Percentiles rank a stretch among this genome's conserved stretches.
Conservation (phyloP, 2,888 invertebrate genomes). For the Isoperla grammatica region DNA sequence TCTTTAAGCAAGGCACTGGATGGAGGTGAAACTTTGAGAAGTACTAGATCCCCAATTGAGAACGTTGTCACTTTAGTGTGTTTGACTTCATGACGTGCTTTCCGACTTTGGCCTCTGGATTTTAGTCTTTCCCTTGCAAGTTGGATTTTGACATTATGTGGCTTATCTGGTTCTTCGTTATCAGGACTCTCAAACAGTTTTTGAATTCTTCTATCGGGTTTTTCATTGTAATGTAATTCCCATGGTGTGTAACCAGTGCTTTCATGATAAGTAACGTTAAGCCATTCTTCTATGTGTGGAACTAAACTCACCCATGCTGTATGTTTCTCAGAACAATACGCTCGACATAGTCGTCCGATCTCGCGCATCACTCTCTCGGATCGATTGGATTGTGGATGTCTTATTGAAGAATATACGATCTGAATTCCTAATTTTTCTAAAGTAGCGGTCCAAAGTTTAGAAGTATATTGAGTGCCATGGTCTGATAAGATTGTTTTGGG, state of each 20-base stretch:
- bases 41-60: too few relatives aligned
- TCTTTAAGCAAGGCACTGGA: too few relatives aligned
- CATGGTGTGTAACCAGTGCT: not conserved
- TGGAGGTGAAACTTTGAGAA: too few relatives aligned
- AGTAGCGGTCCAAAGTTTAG: slow-evolving; percentile 22
- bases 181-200: too few relatives aligned
- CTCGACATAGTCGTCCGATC: slow-evolving; percentile 29
- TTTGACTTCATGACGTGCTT: too few relatives aligned
- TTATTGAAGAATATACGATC: slow-evolving; percentile 22
- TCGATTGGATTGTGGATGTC: slow-evolving; percentile 32
- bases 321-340: slow-evolving; percentile 26
- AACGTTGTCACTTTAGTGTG: too few relatives aligned
- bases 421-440: slow-evolving; percentile 27
- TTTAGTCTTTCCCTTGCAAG: too few relatives aligned
- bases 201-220: too few relatives aligned
- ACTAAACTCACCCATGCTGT: slow-evolving; percentile 25
- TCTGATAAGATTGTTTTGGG: not conserved
- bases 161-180: too few relatives aligned
- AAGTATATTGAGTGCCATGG: not conserved
- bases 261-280: not conserved
- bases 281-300: not conserved
- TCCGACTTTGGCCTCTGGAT: too few relatives aligned
- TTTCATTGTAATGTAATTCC: not conserved
- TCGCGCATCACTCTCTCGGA: slow-evolving; percentile 31
- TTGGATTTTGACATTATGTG: too few relatives aligned